A percentile compares a stretch with the other conserved stretches of the same genome.
Evolutionary conservation across 2,888 invertebrate genomes (phyloP).

Genomic region (Byasa hedistus): DNA sequence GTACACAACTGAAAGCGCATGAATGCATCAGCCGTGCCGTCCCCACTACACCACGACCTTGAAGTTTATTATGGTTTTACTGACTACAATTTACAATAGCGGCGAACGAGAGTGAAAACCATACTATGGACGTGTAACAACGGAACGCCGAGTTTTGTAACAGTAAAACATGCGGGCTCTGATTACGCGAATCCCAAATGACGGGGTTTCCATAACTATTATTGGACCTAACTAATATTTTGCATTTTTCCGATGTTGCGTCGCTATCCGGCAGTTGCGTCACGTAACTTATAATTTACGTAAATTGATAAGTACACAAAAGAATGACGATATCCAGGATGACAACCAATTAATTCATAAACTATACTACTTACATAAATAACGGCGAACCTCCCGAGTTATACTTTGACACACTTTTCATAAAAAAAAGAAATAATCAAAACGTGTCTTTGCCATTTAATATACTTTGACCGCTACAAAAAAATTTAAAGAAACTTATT

Average conservation of each 20-base stretch:
- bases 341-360: conserved; percentile 28
- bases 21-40: conserved; percentile 48
- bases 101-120: conserved; percentile 71
- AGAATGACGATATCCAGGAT: conserved; percentile 46
- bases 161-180: conserved; percentile 52
- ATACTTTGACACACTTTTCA: neutral
- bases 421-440: neutral
- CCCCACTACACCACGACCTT: conserved; percentile 72
- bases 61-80: conserved; percentile 76
- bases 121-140: conserved; percentile 59
- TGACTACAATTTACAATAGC: conserved; percentile 75
- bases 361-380: neutral
- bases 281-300: conserved; percentile 47
- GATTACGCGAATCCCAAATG: conserved; percentile 39
- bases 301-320: conserved; percentile 45
- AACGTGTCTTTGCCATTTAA: too few relatives aligned
- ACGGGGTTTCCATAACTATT: conserved; percentile 39
- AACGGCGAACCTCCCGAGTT: neutral
- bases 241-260: conserved; percentile 46
- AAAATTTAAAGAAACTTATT: too few relatives aligned
- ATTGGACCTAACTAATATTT: conserved; percentile 39
- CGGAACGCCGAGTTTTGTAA: conserved; percentile 57
- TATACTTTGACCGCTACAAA: too few relatives aligned
- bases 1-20: conserved; percentile 55
- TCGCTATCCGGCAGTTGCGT: conserved; percentile 41